phyloP scores from a whole-genome alignment of 2,888 invertebrate genomes.

The Melieria picta region DNA sequence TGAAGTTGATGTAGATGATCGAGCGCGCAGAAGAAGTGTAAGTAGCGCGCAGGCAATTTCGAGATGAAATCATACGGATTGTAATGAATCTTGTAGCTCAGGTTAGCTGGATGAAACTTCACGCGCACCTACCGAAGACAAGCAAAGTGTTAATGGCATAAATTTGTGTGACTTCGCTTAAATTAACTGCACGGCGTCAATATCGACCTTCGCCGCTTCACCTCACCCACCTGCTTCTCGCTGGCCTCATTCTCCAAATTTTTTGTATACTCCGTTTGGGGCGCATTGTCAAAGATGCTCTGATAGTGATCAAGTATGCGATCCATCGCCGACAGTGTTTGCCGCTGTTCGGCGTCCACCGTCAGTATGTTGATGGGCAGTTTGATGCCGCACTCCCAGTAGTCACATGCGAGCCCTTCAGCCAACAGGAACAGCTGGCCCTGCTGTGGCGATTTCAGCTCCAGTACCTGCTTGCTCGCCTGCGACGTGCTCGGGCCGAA shows the following conservation, averaged over 20 bases:
- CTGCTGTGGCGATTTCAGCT: slow-evolving; percentile 65
- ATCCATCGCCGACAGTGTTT: slow-evolving; percentile 53
- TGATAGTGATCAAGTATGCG: slow-evolving; percentile 63
- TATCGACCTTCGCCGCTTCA: too few relatives aligned
- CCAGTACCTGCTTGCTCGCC: slow-evolving; percentile 43
- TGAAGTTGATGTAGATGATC: slow-evolving; percentile 51
- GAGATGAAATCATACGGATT: slow-evolving; percentile 60
- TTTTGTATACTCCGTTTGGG: slow-evolving; percentile 62
- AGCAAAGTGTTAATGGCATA: too few relatives aligned
- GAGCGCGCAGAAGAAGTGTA: slow-evolving; percentile 64
- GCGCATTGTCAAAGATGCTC: slow-evolving; percentile 60
- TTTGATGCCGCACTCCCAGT: slow-evolving; percentile 49
- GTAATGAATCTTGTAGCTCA: slow-evolving; percentile 57
- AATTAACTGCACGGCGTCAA: too few relatives aligned
- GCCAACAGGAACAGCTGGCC: slow-evolving; percentile 68
- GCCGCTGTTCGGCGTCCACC: slow-evolving; percentile 57
- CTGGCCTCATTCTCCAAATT: slow-evolving; percentile 53
- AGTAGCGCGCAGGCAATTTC: slow-evolving; percentile 56
- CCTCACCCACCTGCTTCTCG: slow-evolving; percentile 47
- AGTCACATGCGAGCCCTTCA: slow-evolving; percentile 66
- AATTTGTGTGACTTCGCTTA: too few relatives aligned
- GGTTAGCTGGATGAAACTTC: slow-evolving; percentile 61
- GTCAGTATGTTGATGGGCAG: slow-evolving; percentile 62
- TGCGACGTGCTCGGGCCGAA: slow-evolving; percentile 29
- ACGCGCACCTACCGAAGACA: slow-evolving; percentile 48